Evolutionary conservation across 2,797 vertebrate genomes (phyloP).

Genomic region (Cephalopachus bancanus): DNA sequence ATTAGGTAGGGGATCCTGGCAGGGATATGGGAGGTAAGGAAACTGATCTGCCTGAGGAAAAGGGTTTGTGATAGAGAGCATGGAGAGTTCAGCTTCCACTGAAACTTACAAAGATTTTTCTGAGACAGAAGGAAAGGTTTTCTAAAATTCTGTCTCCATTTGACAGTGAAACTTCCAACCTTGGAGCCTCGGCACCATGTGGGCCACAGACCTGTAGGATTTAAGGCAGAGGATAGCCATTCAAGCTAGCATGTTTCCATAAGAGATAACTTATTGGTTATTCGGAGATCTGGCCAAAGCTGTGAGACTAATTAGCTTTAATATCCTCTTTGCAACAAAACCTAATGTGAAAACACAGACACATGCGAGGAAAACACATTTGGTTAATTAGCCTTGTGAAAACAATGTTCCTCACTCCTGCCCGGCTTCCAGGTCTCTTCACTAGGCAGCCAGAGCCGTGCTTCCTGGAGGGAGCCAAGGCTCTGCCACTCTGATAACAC

Average conservation of each 20-base stretch:
- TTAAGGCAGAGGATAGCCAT: slow-evolving; percentile 49
- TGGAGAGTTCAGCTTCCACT: neutral
- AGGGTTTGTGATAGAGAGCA: neutral
- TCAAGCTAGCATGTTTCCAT: slow-evolving; percentile 56
- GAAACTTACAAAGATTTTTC: neutral
- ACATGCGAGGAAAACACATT: neutral
- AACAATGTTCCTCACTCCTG: neutral
- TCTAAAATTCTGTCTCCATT: slow-evolving; percentile 49
- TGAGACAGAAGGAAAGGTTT: neutral
- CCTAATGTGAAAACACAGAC: neutral
- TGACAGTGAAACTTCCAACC: slow-evolving; percentile 72
- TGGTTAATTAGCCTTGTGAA: slow-evolving; percentile 53
- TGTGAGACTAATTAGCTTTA: slow-evolving; percentile 70
- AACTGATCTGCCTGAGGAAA: neutral
- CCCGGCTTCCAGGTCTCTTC: slow-evolving; percentile 19
- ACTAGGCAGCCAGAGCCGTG: neutral
- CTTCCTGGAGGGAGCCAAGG: neutral
- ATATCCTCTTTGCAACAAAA: neutral
- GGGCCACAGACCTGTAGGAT: slow-evolving; percentile 54
- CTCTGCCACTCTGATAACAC: neutral
- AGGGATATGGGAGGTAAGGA: neutral
- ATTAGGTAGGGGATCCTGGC: accelerated
- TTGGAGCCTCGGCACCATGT: slow-evolving; percentile 59
- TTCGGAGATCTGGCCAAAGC: slow-evolving; percentile 57
- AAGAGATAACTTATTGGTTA: slow-evolving; percentile 62